Conservation (phyloP, 1,140 invertebrate genomes). For the Oreohelix idahoensis region DNA sequence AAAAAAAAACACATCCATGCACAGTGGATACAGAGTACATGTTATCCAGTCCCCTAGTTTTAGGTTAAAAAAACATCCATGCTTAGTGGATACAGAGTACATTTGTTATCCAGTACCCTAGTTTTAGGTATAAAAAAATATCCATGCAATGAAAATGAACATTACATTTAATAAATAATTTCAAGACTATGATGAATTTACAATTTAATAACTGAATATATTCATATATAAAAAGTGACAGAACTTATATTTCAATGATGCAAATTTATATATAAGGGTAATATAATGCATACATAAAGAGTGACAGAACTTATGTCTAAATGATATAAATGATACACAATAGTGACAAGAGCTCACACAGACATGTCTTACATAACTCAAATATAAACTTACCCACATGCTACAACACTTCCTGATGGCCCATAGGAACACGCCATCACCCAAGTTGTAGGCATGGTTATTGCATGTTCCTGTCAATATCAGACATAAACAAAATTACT, state of each 20-base stretch:
- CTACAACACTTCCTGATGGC: conserved; percentile 94
- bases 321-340: too few species aligned
- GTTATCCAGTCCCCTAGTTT: conserved; percentile 95
- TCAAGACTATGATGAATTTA: too few species aligned
- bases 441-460: conserved; percentile 99
- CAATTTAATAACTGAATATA: too few species aligned
- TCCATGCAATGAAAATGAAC: too few species aligned
- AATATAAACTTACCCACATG: conserved; percentile 87
- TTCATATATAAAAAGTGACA: too few species aligned
- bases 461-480: conserved; percentile 86
- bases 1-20: conserved; percentile 71
- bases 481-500: background rate
- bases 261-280: too few species aligned
- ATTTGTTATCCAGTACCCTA: conserved; percentile 98
- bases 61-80: conserved; percentile 77
- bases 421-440: conserved; percentile 99
- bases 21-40: conserved; percentile 96
- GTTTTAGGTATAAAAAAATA: conserved; percentile 53
- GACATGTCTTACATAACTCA: too few species aligned
- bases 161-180: too few species aligned
- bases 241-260: too few species aligned
- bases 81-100: conserved; percentile 95
- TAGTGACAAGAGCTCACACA: too few species aligned
- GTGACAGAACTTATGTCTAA: too few species aligned
- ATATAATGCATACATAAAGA: too few species aligned